These are phyloP conservation scores for Cheilosia urbana DNA, from an alignment of 2,888 invertebrate genomes.

Conservation along the genomic window DNA sequence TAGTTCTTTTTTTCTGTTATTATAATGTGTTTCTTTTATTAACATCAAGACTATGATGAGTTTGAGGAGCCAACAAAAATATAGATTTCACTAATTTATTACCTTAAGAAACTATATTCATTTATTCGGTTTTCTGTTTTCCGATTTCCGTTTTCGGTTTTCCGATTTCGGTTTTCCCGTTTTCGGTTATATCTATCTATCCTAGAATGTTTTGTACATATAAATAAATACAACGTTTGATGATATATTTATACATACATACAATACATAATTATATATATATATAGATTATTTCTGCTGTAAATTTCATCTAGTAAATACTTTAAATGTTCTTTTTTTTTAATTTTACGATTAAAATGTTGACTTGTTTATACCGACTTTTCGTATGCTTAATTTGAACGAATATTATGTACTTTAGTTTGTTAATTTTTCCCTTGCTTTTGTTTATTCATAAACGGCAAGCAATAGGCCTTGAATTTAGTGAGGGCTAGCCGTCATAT, in stretches of 20 bases:
- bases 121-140: too few species aligned
- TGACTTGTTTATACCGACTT: conserved; percentile 34
- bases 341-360: conserved; percentile 30
- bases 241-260: conserved; percentile 64
- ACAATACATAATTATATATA: conserved; percentile 51
- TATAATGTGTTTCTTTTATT: not conserved
- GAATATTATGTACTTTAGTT: conserved; percentile 67
- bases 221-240: conserved; percentile 55
- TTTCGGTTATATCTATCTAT: conserved; percentile 3
- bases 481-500: not conserved
- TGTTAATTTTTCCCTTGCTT: conserved; percentile 49
- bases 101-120: conserved; percentile 27
- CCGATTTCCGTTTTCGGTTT: conserved; percentile 16
- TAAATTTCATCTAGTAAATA: conserved; percentile 64
- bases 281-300: conserved; percentile 51
- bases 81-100: conserved; percentile 29
- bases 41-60: conserved; percentile 24
- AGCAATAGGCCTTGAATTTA: conserved; percentile 37
- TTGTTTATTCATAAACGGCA: conserved; percentile 33
- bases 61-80: conserved; percentile 32
- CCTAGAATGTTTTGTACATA: conserved; percentile 26
- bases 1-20: not conserved
- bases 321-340: conserved; percentile 2
- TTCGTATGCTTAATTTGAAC: conserved; percentile 53
- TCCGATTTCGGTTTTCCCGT: not conserved